These are phyloP conservation scores for Lasius fuliginosus DNA, from an alignment of 2,888 invertebrate genomes.

Conservation along the genomic window DNA sequence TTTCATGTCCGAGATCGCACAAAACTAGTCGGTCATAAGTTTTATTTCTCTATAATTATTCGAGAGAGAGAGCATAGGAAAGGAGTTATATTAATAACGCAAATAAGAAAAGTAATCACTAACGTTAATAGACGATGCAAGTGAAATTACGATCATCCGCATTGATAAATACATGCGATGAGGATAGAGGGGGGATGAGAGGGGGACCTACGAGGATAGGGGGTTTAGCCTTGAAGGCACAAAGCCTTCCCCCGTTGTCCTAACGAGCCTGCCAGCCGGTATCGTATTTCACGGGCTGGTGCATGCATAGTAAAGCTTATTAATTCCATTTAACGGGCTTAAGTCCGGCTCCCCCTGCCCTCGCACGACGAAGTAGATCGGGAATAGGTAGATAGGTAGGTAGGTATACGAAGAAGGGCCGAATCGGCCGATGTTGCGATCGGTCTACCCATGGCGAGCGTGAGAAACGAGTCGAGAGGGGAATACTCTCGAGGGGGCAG, in stretches of 20 bases:
- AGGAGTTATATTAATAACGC: conserved; percentile 27
- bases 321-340: conserved; percentile 84
- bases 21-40: not conserved
- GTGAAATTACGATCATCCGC: conserved; percentile 52
- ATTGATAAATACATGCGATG: conserved; percentile 25
- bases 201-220: conserved; percentile 33
- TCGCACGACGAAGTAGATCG: conserved; percentile 77
- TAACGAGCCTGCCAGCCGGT: conserved; percentile 80
- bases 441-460: conserved; percentile 75
- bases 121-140: conserved; percentile 34
- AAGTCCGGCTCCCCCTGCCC: conserved; percentile 75
- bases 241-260: conserved; percentile 79
- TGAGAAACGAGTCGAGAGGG: conserved; percentile 77
- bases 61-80: not conserved
- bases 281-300: conserved; percentile 84
- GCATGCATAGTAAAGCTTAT: conserved; percentile 84
- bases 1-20: not conserved
- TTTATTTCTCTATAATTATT: not conserved
- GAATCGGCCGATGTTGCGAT: conserved; percentile 76
- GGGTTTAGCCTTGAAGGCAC: conserved; percentile 79
- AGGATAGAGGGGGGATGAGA: conserved; percentile 14
- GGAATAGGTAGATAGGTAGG: conserved; percentile 76
- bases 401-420: conserved; percentile 71
- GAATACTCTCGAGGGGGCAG: conserved; percentile 66
- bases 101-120: conserved; percentile 28